Base-by-base conservation (phyloP, 2,888 invertebrate species). In the Autographa pulchrina region DNA sequence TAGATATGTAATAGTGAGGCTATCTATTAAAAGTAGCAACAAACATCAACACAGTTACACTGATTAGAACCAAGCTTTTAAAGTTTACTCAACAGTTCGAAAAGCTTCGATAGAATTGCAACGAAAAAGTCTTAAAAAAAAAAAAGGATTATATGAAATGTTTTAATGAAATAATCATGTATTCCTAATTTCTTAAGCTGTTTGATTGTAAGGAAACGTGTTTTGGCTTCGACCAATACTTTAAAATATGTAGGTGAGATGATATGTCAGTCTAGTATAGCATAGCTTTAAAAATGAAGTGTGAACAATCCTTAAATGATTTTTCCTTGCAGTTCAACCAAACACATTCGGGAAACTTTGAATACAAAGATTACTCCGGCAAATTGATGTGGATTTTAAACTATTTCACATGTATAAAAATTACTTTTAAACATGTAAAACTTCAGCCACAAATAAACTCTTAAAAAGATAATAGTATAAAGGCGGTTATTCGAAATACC, bases 401-500 rank as follows among this genome's bases (percentile, higher is more conserved):
- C 20, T 58, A 25, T 65, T 6, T 16, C 62, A 43, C 14, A 13
- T 52, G 31, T 60, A 20, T 48, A 62, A 74, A 67, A 48, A 67
- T 58, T 67, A 70, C 52, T 73, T 43, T 69, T 70, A 67, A 71
- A 74, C 67, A 65, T 64, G 14, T 70, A 71, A 68, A 54, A 65
- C 64, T 74, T 65, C 68, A 72, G 75, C 65, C 65, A 70, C 66
- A 76, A 84, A 81, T 76, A 81, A 84, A 83, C 74, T 73, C 62
- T 81, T 77, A 73, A 75, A 81, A 76, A 72, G 70, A 78, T 74
- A 77, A 84, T 77, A 75, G 60, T 72, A 75, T 68, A 83, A 82
- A 88, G 86, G 86, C 88, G 87, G 87, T 83, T 85, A 82, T 74
- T 85, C 72, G 68, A 83, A 81, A 82, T 85, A 87, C 74, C 81